Evolutionary conservation across 2,797 vertebrate species (phyloP), one percentile per base, ranked within the genome.

Genomic region (Syndactyla subalaris): DNA sequence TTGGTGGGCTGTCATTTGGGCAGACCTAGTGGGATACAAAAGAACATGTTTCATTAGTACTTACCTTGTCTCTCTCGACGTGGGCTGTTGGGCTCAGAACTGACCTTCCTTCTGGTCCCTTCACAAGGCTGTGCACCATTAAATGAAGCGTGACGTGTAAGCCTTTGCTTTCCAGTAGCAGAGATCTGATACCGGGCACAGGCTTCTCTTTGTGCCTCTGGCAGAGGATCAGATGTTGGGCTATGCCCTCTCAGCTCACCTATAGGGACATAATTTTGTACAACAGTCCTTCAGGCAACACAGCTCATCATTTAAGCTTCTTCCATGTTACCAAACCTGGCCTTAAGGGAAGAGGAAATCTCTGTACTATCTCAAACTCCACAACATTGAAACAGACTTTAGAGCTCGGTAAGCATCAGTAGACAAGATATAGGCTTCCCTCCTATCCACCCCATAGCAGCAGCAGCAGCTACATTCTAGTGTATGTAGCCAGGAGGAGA

Each of bases 81-180:
- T 4, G 99, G 99, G 88, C 98, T 99, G 97, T 94, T 98, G 85
- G 99, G 98, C 27, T 99, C 98, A 1, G 99, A 99, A 97, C 68
- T 98, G 96, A 98, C 97, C 74, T 97, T 98, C 75, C 98, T 98
- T 81, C 95, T 98, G 52, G 91, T 92, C 43, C 94, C 89, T 71
- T 95, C 97, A 39, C 97, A 95, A 6, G 97, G 76, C 3, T 98
- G 98, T 7, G 96, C 39, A 7, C 95, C 14, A 24, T 91, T 98
- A 88, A 99, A 98, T 19, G 99, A 99, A 71, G 98, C 45, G 0
- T 98, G 98, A 20, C 98, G 98, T 1, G 97, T 91, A 93, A 99
- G 89, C 88, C 97, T 98, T 81, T 97, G 96, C 75, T 97, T 98
- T 23, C 93, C 92, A 66, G 78, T 59, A 49, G 96, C 94, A 94